Evolutionary conservation across 2,888 invertebrate genomes (phyloP).

Genomic region (Drosophila lutescens): DNA sequence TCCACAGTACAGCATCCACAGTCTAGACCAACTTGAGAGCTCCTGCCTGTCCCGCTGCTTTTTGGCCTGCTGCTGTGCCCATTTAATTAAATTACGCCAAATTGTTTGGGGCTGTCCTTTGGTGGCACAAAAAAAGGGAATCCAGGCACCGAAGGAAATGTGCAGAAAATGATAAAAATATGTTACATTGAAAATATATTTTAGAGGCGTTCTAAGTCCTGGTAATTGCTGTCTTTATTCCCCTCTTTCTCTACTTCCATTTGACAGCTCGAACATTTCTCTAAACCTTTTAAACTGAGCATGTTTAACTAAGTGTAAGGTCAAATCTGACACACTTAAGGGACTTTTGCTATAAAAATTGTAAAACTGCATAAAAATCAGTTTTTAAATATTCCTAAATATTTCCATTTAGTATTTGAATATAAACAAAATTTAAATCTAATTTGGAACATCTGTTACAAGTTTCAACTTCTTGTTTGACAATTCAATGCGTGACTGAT

Average conservation of each 20-base stretch:
- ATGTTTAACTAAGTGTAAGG: constrained; percentile 53
- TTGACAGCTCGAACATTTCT: constrained; percentile 9
- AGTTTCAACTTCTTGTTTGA: constrained; percentile 7
- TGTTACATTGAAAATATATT: constrained; percentile 55
- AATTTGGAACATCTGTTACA: constrained; percentile 43
- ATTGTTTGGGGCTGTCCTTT: constrained; percentile 73
- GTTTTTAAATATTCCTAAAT: not conserved
- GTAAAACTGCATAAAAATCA: not conserved
- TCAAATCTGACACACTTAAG: not conserved
- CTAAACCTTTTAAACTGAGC: constrained; percentile 35
- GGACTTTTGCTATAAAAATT: too few species aligned
- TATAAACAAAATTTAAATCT: not conserved
- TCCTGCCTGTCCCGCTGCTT: constrained; percentile 60
- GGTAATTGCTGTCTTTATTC: constrained; percentile 22
- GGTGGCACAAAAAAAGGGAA: constrained; percentile 24
- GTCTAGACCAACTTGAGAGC: constrained; percentile 43
- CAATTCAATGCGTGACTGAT: constrained; percentile 34
- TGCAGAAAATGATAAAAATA: constrained; percentile 73
- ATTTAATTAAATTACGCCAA: constrained; percentile 82
- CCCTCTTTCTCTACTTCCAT: not conserved
- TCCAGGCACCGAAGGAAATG: constrained; percentile 49
- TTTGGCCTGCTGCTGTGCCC: constrained; percentile 73
- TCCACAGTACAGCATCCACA: constrained; percentile 11
- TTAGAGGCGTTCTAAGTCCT: constrained; percentile 18
- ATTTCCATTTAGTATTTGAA: not conserved